Evolutionary conservation across 2,113 vertebrate species (phyloP), one percentile per base, ranked within the genome.

Genomic region (Paratilapia polleni): DNA sequence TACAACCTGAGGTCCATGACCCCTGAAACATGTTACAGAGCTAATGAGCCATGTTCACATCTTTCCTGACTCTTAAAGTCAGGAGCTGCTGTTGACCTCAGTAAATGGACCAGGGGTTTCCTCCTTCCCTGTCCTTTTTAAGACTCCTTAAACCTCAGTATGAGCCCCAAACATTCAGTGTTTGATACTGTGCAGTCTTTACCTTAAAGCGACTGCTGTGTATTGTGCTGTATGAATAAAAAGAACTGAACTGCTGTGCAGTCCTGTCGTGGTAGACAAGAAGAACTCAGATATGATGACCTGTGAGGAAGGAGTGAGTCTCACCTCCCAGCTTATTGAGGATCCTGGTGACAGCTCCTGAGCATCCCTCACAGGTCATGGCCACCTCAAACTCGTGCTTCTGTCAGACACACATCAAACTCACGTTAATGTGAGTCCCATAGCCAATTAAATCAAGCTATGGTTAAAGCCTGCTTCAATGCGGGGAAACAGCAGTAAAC

Each of bases 281-380:
- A 12, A 12, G 41, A 43, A 12, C 12, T 19, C 64, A 68, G 41
- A 64, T 4, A 22, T 24, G 20, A 24, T 8, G 31, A 26, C 36
- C 26, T 3, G 10, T n/a, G n/a, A n/a, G n/a, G n/a, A n/a, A n/a
- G n/a, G n/a, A n/a, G n/a, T 15, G 14, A 0, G 9, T 28, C 83
- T 92, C 26, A 85, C 87, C 96, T 96, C 96, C 97, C 85, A 98
- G 94, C 87, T 96, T 98, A 68, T 94, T 96, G 87, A 99, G 97
- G 63, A 99, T 94, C 6, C 97, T 96, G 68, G 95, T 96, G 8
- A 99, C 97, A 0, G 98, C 97, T 0, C 96, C 97, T 4, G 97
- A 97, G 22, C 98, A 99, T 66, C 98, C 98, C 75, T 97, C 97
- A 20, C 98, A 99, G 28, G 97, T 98, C 98, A 99, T 99, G 64